Conservation (phyloP, 2,888 invertebrate genomes). For the Agrotis segetum region DNA sequence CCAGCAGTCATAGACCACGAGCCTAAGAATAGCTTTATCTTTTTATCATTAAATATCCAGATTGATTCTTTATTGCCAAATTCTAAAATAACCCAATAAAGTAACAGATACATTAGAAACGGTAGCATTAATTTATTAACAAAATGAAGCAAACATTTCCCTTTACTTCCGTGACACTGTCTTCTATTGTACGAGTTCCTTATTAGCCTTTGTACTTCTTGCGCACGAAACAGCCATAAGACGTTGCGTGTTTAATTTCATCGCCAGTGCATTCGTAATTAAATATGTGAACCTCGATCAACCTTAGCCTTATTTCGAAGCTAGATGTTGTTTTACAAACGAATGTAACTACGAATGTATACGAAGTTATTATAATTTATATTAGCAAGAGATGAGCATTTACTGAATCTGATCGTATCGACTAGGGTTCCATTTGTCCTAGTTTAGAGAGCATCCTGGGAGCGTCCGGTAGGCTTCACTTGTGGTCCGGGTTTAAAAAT, state of each 20-base stretch:
- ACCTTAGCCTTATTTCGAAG: slow-evolving; percentile 67
- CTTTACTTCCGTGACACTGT: slow-evolving; percentile 44
- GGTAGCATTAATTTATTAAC: slow-evolving; percentile 21
- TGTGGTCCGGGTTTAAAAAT: no score
- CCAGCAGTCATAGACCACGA: no score
- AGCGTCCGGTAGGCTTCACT: no score
- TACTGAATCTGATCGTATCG: no score
- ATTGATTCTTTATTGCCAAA: no score
- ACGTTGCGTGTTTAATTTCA: slow-evolving; percentile 71
- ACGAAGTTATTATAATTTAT: no score
- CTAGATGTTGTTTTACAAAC: neutral
- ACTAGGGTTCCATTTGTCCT: no score
- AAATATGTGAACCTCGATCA: slow-evolving; percentile 49
- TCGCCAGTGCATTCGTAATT: slow-evolving; percentile 69
- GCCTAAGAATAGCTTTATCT: no score
- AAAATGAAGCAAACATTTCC: neutral
- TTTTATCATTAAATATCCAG: no score
- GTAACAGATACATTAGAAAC: slow-evolving; percentile 5
- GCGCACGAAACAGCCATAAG: slow-evolving; percentile 69
- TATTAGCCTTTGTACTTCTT: slow-evolving; percentile 24
- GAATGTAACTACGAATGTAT: neutral
- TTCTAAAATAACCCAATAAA: neutral
- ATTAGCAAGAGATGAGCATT: no score
- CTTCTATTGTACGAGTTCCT: slow-evolving; percentile 42
- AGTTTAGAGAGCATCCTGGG: no score